Evolutionary conservation across 2,113 vertebrate species (phyloP).

Genomic region (Phylloscopus trochiloides): DNA sequence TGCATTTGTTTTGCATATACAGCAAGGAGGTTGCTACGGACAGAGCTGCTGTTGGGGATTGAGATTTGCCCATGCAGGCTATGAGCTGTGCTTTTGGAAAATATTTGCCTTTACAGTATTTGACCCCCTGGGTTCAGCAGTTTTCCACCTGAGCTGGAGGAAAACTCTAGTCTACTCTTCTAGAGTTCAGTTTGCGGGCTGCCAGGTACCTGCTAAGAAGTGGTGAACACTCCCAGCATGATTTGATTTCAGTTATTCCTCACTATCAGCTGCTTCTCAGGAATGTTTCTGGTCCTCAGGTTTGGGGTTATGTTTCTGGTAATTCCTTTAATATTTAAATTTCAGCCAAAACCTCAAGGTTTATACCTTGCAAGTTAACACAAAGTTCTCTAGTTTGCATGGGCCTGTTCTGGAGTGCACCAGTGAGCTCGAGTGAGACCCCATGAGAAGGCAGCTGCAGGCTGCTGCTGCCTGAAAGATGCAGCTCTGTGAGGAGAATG

Average conservation of each 20-base stretch:
- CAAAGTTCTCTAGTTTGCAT: not conserved
- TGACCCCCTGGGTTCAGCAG: not conserved
- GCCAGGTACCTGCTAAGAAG: not conserved
- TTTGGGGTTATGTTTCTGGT: not conserved
- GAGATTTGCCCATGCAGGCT: not conserved
- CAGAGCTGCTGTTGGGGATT: not conserved
- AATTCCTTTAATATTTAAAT: not conserved
- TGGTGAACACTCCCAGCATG: not conserved
- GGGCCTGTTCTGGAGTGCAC: not conserved
- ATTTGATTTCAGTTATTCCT: not conserved
- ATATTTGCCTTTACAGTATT: not conserved
- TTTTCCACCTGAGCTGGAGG: not conserved
- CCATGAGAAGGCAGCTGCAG: not conserved
- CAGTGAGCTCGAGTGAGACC: not conserved
- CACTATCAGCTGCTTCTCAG: not conserved
- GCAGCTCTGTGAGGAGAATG: not conserved
- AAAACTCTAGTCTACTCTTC: not conserved
- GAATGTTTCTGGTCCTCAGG: not conserved
- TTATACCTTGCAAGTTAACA: not conserved
- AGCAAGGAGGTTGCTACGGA: not conserved
- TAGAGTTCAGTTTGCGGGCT: not conserved
- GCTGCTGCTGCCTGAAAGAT: not conserved
- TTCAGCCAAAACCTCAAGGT: not conserved
- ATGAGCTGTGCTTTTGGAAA: not conserved
- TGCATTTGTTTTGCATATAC: conserved; percentile 35